Evolutionary conservation across 2,113 vertebrate species (phyloP).

Genomic region (Nibea coibor): DNA sequence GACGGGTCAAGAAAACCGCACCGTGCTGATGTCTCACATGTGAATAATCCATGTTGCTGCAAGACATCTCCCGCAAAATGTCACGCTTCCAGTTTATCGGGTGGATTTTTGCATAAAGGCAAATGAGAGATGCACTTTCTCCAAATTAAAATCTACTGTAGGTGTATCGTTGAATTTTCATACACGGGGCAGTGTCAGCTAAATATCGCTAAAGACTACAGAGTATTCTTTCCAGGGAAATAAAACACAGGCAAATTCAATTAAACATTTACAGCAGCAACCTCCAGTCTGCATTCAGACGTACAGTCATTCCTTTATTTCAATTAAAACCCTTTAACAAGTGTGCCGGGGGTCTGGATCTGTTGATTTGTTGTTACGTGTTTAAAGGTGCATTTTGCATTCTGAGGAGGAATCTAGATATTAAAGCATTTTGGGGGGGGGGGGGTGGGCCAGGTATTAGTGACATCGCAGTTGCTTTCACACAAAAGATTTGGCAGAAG

Average conservation of each 20-base stretch:
- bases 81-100: slow-evolving; percentile 30
- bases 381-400: slow-evolving; percentile 49
- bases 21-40: slow-evolving; percentile 58
- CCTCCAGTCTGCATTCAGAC: slow-evolving; percentile 29
- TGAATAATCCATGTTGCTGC: slow-evolving; percentile 63
- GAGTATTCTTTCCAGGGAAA: slow-evolving; percentile 1
- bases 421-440: slow-evolving; percentile 77
- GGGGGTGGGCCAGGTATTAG: slow-evolving; percentile 92
- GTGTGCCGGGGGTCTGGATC: slow-evolving; percentile 28
- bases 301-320: slow-evolving; percentile 43
- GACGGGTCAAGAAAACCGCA: slow-evolving; percentile 69
- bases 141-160: not conserved
- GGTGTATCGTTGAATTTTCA: slow-evolving; percentile 6
- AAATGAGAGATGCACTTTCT: slow-evolving; percentile 1
- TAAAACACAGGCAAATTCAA: slow-evolving; percentile 26
- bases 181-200: not conserved
- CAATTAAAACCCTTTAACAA: slow-evolving; percentile 54
- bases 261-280: slow-evolving; percentile 14
- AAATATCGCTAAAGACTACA: slow-evolving; percentile 18
- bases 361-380: slow-evolving; percentile 36
- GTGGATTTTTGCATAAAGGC: slow-evolving; percentile 12
- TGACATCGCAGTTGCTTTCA: slow-evolving; percentile 89
- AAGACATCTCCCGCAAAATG: slow-evolving; percentile 44
- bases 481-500: slow-evolving; percentile 92
- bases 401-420: slow-evolving; percentile 52